Evolutionary conservation across 2,888 invertebrate genomes (phyloP), one percentile per base, ranked within the genome.

Genomic region (Drosophila borborema): DNA sequence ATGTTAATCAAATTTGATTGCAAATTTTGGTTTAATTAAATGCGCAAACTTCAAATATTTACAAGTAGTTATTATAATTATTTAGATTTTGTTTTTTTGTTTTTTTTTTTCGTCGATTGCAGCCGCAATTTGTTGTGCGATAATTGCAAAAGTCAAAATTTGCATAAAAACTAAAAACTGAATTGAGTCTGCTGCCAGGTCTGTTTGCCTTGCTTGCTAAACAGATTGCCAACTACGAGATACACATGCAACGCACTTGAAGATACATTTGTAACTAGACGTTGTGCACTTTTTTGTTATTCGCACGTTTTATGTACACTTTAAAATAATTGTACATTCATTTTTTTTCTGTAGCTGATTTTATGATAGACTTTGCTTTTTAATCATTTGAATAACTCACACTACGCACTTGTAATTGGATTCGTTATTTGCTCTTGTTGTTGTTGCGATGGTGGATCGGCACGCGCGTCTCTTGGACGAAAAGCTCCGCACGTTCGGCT

Each of bases 401-500:
- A 43, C 58, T 65, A 51, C 58, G 61, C 74, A 75, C 68, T 70
- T 81, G 64, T 41, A 59, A 58, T 69, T 54, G 20, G 48, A 45
- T 23, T 54, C 36, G 41, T 56, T 28, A 28, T 28, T 28, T 28
- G 28, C 28, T 28, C 28, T 28, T 56, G 55, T 56, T 48, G n/a
- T 16, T 40, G 23, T 55, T 38, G n/a, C 10, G 14, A 8, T 5
- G 51, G 55, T 31, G 54, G 54, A n/a, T n/a, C 38, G 49, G 41
- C 46, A 68, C 64, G 71, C 74, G 83, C 72, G 71, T 67, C 34
- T 45, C 3, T 77, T 81, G 58, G 60, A 51, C 68, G 66, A 60
- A 73, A 79, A 79, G 80, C 68, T 76, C 81, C 89, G 89, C 80
- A 80, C 90, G 89, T 81, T 85, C 74, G 81, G 86, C 89, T 87